Base-by-base conservation (phyloP, 2,113 vertebrate genomes). In the human (Homo sapiens) region DNA sequence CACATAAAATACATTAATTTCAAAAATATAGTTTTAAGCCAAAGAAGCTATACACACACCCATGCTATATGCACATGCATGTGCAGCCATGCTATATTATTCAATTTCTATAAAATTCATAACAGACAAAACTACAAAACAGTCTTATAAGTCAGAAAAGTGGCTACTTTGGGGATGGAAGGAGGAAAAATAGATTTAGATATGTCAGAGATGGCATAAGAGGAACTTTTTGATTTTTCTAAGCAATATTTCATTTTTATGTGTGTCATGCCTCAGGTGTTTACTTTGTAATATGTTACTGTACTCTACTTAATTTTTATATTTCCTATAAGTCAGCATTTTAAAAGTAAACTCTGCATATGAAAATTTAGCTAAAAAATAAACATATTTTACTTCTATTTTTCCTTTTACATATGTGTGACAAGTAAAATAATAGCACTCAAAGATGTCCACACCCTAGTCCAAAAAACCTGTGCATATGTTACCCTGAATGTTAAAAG, bases 1-100 rank as follows among this genome's bases (percentile, higher is more conserved):
- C 17, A 81, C 27, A 57, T 79, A 40, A 93, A 95, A 40, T 86
- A 20, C 18, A 68, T 90, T 90, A 22, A 90, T 66, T 95, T 90
- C 10, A 72, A 72, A 90, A 87, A 32, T 75, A 17, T 22, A n/a
- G 18, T 57, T 57, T 23, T 61, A 93, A 95, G 40, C 59, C 83
- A 89, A 86, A 40, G 9, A 61, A 82, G 35, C 7, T 48, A 48
- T 4, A 55, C 10, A 75, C 6, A 45, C 17, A 25, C 64, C 20
- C 38, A 68, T 18, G 35, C 8, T 35, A 82, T 11, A 68, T 35
- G 50, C 59, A 79, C 25, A 52, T 23, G 38, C 38, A 70, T 27
- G 8, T 18, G 32, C 16, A 86, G 83, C 12, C 18, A 52, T 78
- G 59, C 18, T 40, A 7, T 22, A 20, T 83, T 82, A n/a, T 40